Conservation (phyloP, 37 sponge, comb jelly and placozoan genomes). For the Tethya wilhelma region DNA sequence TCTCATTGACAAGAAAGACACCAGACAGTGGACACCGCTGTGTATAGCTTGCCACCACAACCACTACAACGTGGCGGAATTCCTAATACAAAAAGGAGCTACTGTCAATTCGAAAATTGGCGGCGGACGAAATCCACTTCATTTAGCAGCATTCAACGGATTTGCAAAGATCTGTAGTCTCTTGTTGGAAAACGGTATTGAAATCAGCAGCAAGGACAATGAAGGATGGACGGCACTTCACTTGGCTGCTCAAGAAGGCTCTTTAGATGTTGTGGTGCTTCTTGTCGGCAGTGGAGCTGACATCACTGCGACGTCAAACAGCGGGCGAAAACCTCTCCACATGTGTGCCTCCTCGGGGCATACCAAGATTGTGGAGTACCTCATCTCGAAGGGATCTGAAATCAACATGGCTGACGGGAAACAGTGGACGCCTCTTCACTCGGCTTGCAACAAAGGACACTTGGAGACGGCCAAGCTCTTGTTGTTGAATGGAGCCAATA, state of each 20-base stretch:
- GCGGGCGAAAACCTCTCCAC: slow-evolving; percentile 67
- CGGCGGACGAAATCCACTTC: slow-evolving; percentile 74
- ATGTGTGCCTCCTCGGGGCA: slow-evolving; percentile 68
- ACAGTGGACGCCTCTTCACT: slow-evolving; percentile 73
- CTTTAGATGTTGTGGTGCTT: slow-evolving; percentile 41
- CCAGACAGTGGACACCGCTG: slow-evolving; percentile 71
- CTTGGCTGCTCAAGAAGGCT: slow-evolving; percentile 64
- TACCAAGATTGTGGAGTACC: slow-evolving; percentile 38
- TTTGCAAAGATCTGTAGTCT: slow-evolving; percentile 43
- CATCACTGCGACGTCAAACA: slow-evolving; percentile 25
- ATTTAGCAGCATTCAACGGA: slow-evolving; percentile 59
- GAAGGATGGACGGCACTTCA: slow-evolving; percentile 80
- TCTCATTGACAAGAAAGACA: slow-evolving; percentile 63
- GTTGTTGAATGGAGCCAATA: slow-evolving; percentile 50
- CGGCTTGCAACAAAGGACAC: slow-evolving; percentile 76
- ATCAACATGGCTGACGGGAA: slow-evolving; percentile 65
- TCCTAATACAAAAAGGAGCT: slow-evolving; percentile 50
- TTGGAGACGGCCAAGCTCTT: slow-evolving; percentile 60
- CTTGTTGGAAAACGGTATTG: slow-evolving; percentile 42
- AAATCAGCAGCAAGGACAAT: slow-evolving; percentile 45
- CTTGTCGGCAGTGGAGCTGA: slow-evolving; percentile 57
- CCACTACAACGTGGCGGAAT: slow-evolving; percentile 34
- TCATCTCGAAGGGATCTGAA: slow-evolving; percentile 41
- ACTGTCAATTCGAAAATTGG: slow-evolving; percentile 60
- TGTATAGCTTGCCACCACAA: slow-evolving; percentile 76